Percentiles rank a stretch among this genome's conserved stretches.
Evolutionary conservation across 2,888 invertebrate species (phyloP).

Genomic region (Sinhomidia bicolor): DNA sequence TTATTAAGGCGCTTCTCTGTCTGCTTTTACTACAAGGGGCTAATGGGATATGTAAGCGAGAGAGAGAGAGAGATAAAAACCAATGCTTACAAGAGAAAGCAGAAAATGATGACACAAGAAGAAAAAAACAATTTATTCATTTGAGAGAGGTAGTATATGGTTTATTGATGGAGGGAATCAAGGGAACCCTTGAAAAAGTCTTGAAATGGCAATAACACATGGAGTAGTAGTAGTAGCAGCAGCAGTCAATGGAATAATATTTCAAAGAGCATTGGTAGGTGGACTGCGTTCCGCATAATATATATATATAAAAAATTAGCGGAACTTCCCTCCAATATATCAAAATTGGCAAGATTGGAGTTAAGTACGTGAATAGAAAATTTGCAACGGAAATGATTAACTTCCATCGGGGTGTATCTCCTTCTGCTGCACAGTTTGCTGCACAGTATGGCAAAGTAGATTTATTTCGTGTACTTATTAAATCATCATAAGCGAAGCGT

Average conservation of each 20-base stretch:
- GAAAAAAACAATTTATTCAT: conserved; percentile 9
- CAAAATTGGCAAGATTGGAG: conserved; percentile 36
- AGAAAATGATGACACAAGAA: too few relatives aligned
- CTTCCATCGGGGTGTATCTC: neutral
- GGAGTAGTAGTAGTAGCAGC: too few relatives aligned
- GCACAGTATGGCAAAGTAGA: too few relatives aligned
- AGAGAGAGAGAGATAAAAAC: neutral
- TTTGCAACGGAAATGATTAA: conserved; percentile 19
- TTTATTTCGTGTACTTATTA: too few relatives aligned
- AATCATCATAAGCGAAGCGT: too few relatives aligned
- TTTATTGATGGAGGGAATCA: neutral
- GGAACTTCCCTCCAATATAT: conserved; percentile 54
- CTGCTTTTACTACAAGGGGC: neutral
- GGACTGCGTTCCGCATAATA: conserved; percentile 8
- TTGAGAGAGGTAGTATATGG: neutral
- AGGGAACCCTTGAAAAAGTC: conserved; percentile 11
- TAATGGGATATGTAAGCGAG: neutral
- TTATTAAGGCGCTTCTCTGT: too few relatives aligned
- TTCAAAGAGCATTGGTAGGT: too few relatives aligned
- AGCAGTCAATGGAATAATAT: too few relatives aligned
- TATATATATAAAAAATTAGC: conserved; percentile 52
- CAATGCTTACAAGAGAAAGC: too few relatives aligned
- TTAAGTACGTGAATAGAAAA: conserved; percentile 23
- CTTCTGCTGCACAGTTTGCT: neutral
- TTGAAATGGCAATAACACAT: neutral